A percentile compares a stretch with the other conserved stretches of the same genome.
These are phyloP conservation scores for Hydrocynus forskahlii DNA, from an alignment of 2,797 vertebrate genomes.

Conservation along the genomic window DNA sequence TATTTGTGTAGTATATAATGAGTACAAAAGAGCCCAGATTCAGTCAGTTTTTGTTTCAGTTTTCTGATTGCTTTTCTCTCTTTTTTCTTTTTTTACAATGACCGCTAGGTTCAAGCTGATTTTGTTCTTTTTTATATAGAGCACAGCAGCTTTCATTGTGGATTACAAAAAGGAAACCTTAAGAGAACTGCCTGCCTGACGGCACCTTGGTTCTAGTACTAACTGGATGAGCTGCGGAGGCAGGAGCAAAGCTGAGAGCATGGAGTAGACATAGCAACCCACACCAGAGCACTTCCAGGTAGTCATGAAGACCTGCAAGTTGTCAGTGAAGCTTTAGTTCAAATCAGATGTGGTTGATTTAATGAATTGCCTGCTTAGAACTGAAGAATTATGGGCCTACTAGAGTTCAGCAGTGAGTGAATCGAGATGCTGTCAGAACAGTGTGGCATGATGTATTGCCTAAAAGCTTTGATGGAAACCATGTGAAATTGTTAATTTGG, in stretches of 20 bases:
- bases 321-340: neutral
- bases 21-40: neutral
- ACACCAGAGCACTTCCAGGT: slow-evolving; percentile 15
- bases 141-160: slow-evolving; percentile 11
- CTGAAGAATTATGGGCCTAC: neutral
- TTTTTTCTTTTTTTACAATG: neutral
- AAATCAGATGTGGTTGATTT: neutral
- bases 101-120: neutral
- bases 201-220: slow-evolving; percentile 16
- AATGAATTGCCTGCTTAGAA: neutral
- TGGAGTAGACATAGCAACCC: neutral
- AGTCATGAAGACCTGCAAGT: slow-evolving; percentile 1
- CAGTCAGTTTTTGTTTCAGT: neutral
- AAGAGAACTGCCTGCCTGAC: neutral
- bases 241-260: neutral
- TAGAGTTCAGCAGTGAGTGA: neutral
- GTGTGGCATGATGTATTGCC: neutral
- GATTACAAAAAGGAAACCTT: neutral
- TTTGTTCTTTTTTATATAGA: slow-evolving; percentile 12
- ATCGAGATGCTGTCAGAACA: neutral
- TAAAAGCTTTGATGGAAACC: neutral
- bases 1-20: neutral
- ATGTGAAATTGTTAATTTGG: neutral
- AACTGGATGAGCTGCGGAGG: neutral
- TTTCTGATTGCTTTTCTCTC: too few species aligned